phyloP scores from a whole-genome alignment of 2,888 invertebrate species.

The Cheilosia scutellata region DNA sequence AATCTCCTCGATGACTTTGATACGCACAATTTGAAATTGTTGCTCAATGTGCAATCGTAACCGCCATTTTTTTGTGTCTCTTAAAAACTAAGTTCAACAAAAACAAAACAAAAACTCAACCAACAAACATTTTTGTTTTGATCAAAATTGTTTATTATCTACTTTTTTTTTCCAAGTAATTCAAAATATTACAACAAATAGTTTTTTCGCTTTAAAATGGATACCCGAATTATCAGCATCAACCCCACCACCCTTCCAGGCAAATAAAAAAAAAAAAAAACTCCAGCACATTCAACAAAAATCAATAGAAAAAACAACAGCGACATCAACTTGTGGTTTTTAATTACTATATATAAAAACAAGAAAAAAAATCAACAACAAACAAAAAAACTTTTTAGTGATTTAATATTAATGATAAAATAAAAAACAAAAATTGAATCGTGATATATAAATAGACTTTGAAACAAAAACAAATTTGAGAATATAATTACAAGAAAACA shows the following conservation, averaged over 20 bases:
- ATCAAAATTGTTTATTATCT: slow-evolving; percentile 34
- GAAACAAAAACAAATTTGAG: slow-evolving; percentile 58
- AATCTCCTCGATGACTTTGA: slow-evolving; percentile 84
- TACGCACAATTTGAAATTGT: slow-evolving; percentile 87
- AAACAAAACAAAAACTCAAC: slow-evolving; percentile 57
- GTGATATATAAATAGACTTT: slow-evolving; percentile 76
- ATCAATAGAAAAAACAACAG: slow-evolving; percentile 52
- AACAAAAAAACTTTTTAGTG: slow-evolving; percentile 64
- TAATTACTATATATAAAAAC: slow-evolving; percentile 71
- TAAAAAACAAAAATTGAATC: slow-evolving; percentile 74
- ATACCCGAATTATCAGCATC: slow-evolving; percentile 67
- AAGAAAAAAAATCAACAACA: slow-evolving; percentile 40
- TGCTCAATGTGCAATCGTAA: slow-evolving; percentile 87
- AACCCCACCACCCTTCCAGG: slow-evolving; percentile 43
- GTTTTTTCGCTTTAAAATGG: slow-evolving; percentile 75
- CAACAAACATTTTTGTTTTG: slow-evolving; percentile 53
- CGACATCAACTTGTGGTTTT: slow-evolving; percentile 83
- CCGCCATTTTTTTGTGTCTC: slow-evolving; percentile 73
- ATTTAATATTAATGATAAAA: slow-evolving; percentile 70
- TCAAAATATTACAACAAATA: slow-evolving; percentile 56
- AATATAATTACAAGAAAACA: slow-evolving; percentile 46
- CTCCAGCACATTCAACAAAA: slow-evolving; percentile 59
- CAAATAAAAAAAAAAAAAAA: slow-evolving; percentile 38
- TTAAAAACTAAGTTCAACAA: slow-evolving; percentile 50
- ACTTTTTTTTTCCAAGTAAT: slow-evolving; percentile 57